Evolutionary conservation across 2,113 vertebrate species (phyloP), one percentile per base, ranked within the genome.

Genomic region (Protobothrops mucrosquamatus): DNA sequence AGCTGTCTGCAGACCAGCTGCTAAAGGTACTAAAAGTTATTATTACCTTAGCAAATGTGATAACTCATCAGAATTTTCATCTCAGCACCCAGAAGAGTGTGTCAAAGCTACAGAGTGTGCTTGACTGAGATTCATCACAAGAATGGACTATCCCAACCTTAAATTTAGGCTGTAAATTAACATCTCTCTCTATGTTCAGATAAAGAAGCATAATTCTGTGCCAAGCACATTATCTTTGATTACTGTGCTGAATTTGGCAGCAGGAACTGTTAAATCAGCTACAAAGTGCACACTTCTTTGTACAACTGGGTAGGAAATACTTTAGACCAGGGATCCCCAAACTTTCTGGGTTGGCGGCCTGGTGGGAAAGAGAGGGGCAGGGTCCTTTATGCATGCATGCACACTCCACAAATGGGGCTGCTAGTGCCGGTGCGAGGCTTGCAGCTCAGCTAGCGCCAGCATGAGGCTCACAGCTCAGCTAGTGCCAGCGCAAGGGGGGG

Each of bases 131-230:
- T 61, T 26, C 39, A 1, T n/a, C 4, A 0, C 2, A 23, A 57
- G 92, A 43, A 94, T 91, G 95, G 87, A 90, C 74, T 90, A 20
- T 23, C 7, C 86, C 34, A 69, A 5, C 51, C 89, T 81, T 87
- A 93, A 93, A 91, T 87, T 93, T 91, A 86, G 89, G 92, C 88
- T 81, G 92, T 94, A 92, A 94, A 92, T 92, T 92, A 95, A 89
- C n/a, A 92, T 89, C 69, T 93, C 74, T 90, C 89, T 93, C 8
- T 88, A 92, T 95, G 59, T 54, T 85, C 89, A 61, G 52, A 57
- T 39, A 18, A 90, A 91, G 92, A 92, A 92, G 24, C 88, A 89
- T 92, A 85, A 74, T 90, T 85, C 94, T 93, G 93, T 89, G 57
- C 85, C 64, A 92, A 94, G 94, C 94, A 88, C 26, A 94, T 8